Conservation (phyloP, 2,888 invertebrate species). For the Zygogramma bicolorata region DNA sequence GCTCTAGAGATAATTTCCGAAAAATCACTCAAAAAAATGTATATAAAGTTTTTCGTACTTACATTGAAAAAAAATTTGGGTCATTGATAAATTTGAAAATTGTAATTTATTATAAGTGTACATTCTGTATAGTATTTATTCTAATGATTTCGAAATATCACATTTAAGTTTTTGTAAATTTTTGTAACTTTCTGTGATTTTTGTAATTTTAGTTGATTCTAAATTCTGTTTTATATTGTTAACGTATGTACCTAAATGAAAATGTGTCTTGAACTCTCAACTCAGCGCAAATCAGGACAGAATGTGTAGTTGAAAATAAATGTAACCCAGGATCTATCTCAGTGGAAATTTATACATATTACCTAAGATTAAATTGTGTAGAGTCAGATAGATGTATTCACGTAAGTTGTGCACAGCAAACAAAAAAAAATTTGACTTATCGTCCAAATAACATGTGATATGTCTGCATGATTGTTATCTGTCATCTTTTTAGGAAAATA, state of each 20-base stretch:
- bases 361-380: slow-evolving; percentile 35
- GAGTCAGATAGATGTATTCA: slow-evolving; percentile 43
- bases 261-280: slow-evolving; percentile 60
- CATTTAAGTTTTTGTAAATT: slow-evolving; percentile 53
- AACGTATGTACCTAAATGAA: slow-evolving; percentile 62
- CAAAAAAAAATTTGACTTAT: slow-evolving; percentile 41
- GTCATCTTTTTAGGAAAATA: slow-evolving; percentile 49
- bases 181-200: slow-evolving; percentile 65
- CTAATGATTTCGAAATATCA: slow-evolving; percentile 57
- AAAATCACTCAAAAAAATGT: slow-evolving; percentile 39
- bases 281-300: slow-evolving; percentile 61
- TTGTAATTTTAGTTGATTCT: slow-evolving; percentile 55
- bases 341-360: slow-evolving; percentile 52
- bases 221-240: slow-evolving; percentile 58
- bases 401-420: slow-evolving; percentile 45
- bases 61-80: slow-evolving; percentile 45
- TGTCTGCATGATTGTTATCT: slow-evolving; percentile 56
- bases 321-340: slow-evolving; percentile 56
- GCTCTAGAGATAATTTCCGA: slow-evolving; percentile 21
- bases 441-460: slow-evolving; percentile 59
- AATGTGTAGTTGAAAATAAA: slow-evolving; percentile 40
- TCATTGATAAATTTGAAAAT: slow-evolving; percentile 51
- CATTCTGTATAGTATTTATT: slow-evolving; percentile 67
- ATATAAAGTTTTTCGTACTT: slow-evolving; percentile 54
- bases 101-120: slow-evolving; percentile 60